phyloP scores from a whole-genome alignment of 2,113 vertebrate genomes.

The Myrmecobius fasciatus region DNA sequence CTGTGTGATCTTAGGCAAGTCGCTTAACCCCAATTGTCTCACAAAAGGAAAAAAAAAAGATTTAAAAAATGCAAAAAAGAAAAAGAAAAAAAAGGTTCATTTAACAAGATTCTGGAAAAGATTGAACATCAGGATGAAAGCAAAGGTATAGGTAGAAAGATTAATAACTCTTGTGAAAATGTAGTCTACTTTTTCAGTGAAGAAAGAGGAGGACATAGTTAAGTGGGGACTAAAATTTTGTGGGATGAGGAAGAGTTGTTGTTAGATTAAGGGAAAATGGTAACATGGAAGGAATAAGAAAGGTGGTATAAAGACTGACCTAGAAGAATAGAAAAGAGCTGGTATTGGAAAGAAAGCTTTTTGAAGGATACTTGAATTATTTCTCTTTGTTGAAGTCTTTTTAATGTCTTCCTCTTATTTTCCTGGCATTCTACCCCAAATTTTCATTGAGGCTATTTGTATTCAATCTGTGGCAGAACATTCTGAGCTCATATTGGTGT shows the following conservation, averaged over 20 bases:
- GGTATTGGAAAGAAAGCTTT: not conserved
- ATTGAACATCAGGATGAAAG: not conserved
- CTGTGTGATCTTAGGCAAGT: too few relatives aligned
- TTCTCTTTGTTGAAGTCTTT: not conserved
- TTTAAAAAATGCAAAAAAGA: too few relatives aligned
- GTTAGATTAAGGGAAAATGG: not conserved
- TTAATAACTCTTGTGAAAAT: not conserved
- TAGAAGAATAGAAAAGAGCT: not conserved
- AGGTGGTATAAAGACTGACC: not conserved
- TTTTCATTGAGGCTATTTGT: too few relatives aligned
- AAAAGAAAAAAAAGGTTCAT: not conserved
- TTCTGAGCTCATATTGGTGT: too few relatives aligned
- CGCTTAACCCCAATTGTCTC: too few relatives aligned
- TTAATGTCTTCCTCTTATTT: not conserved
- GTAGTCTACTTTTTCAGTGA: not conserved
- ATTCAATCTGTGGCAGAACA: too few relatives aligned
- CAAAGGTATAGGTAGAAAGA: not conserved
- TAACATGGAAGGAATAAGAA: conserved; percentile 2
- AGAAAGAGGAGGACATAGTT: not conserved
- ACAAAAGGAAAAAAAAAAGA: too few relatives aligned
- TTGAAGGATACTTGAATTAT: not conserved
- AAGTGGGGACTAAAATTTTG: not conserved
- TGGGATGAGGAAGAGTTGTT: not conserved
- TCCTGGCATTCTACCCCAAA: not conserved
- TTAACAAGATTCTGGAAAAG: not conserved